A percentile compares a stretch with the other conserved stretches of the same genome.
Conservation (phyloP, 2,797 vertebrate species). For the Rhinichthys osculus region DNA sequence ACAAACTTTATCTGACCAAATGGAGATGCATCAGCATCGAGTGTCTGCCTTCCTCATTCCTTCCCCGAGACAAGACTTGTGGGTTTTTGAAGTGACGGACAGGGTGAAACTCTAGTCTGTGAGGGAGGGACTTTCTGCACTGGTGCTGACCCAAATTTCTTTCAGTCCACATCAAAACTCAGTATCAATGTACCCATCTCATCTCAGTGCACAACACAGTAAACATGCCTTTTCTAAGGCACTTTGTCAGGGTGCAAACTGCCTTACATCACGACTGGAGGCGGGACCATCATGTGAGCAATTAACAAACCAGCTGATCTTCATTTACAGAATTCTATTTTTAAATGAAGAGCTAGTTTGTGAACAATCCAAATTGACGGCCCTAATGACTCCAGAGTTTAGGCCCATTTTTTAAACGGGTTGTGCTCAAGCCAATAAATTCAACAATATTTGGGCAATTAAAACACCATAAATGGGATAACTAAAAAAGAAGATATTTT, state of each 20-base stretch:
- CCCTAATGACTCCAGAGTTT: not conserved
- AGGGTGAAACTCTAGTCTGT: conserved; percentile 10
- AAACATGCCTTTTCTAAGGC: conserved; percentile 44
- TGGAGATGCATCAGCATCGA: not conserved
- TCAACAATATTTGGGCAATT: not conserved
- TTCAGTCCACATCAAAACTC: conserved; percentile 45
- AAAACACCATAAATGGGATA: not conserved
- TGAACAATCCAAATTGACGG: not conserved
- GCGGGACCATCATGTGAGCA: not conserved
- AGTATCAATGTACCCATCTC: conserved; percentile 39
- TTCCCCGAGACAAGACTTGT: conserved; percentile 22
- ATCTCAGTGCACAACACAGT: conserved; percentile 24
- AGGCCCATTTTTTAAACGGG: not conserved
- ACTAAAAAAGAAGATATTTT: not conserved
- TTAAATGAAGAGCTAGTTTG: not conserved
- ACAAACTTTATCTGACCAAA: conserved; percentile 8
- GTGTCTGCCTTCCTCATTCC: conserved; percentile 11
- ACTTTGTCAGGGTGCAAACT: conserved; percentile 49
- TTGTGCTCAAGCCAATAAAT: not conserved
- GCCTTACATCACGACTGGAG: conserved; percentile 38
- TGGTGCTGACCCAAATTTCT: conserved; percentile 18
- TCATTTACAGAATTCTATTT: conserved; percentile 21
- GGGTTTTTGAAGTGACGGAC: conserved; percentile 18
- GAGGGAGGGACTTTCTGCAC: conserved; percentile 9
- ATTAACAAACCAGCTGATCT: conserved; percentile 26